phyloP scores from a whole-genome alignment of 2,888 invertebrate genomes.

The Nymphalis urticae region DNA sequence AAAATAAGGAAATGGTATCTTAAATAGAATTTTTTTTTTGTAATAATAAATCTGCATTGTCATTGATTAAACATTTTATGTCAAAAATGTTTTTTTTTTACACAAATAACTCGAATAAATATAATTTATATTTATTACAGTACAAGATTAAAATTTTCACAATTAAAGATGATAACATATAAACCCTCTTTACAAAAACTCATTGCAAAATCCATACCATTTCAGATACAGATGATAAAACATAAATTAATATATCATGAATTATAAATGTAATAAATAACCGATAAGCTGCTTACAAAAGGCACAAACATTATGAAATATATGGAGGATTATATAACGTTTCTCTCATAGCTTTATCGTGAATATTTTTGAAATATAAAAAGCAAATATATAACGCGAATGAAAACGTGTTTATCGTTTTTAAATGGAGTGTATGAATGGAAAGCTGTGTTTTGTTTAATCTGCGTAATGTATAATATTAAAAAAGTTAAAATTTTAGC shows the following conservation, averaged over 20 bases:
- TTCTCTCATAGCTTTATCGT: constrained; percentile 30
- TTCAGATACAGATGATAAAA: constrained; percentile 8
- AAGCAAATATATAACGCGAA: constrained; percentile 17
- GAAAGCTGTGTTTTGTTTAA: constrained; percentile 23
- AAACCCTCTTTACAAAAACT: constrained; percentile 2
- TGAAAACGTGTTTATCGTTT: constrained; percentile 24
- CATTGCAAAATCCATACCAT: not conserved
- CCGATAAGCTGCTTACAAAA: constrained; percentile 33
- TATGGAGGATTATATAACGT: constrained; percentile 23
- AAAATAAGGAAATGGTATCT: no score
- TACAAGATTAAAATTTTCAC: no score
- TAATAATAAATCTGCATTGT: no score
- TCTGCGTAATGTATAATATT: constrained; percentile 24
- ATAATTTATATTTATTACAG: no score
- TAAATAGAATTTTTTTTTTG: no score
- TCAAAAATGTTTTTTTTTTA: no score
- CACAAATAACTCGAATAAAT: no score
- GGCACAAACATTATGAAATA: constrained; percentile 26
- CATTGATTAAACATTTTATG: no score
- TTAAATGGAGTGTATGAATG: constrained; percentile 16
- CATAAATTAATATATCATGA: constrained; percentile 21
- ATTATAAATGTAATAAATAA: constrained; percentile 30
- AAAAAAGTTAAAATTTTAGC: constrained; percentile 7
- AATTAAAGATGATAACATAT: not conserved
- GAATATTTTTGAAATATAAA: constrained; percentile 23